Conservation (phyloP, 2,113 vertebrate genomes). For the Cairina moschata region DNA sequence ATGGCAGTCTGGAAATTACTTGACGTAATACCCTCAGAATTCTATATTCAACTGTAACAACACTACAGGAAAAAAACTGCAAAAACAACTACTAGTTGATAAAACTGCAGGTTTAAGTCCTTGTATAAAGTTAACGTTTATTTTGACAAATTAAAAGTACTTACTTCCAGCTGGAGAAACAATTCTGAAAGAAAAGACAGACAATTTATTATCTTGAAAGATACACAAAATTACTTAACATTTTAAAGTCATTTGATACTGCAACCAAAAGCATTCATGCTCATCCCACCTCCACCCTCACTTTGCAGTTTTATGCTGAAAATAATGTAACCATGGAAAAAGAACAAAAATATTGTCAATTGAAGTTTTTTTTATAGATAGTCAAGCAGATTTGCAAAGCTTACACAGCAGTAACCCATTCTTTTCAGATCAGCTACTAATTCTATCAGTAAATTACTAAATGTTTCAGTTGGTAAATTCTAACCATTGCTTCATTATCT, state of each 20-base stretch:
- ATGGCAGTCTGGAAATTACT: neutral
- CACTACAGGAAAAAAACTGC: neutral
- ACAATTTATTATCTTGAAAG: neutral
- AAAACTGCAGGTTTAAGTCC: neutral
- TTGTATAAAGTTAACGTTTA: neutral
- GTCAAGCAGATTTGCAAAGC: neutral
- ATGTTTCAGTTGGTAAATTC: neutral
- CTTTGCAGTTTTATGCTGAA: neutral
- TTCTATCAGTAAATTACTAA: neutral
- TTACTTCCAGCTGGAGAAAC: slow-evolving; percentile 97
- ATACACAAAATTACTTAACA: neutral
- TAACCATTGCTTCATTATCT: neutral
- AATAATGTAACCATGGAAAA: neutral
- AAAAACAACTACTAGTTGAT: neutral
- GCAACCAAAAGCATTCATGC: neutral
- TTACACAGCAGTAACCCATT: neutral
- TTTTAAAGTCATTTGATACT: neutral
- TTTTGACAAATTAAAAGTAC: slow-evolving; percentile 51
- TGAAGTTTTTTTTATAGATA: neutral
- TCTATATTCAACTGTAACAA: neutral
- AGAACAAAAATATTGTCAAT: neutral
- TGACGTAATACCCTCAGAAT: neutral
- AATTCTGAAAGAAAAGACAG: slow-evolving; percentile 85
- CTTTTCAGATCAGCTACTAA: neutral
- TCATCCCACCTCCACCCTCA: neutral